Evolutionary conservation across 2,888 invertebrate genomes (phyloP).

Genomic region (Pilophorus perplexus): DNA sequence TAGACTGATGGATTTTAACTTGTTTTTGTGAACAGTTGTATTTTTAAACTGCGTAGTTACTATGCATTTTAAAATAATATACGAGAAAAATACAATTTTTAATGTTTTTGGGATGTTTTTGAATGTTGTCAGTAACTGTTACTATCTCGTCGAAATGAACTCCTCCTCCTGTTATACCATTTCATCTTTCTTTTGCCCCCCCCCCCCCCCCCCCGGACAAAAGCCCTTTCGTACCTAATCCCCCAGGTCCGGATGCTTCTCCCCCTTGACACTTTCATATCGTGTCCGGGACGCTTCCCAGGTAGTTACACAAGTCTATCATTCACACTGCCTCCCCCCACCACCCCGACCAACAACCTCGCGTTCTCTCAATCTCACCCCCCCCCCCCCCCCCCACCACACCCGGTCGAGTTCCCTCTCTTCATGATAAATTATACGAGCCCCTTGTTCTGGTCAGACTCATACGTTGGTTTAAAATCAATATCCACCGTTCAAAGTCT

Average conservation of each 20-base stretch:
- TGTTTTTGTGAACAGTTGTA: too few species aligned
- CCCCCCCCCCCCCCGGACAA: background rate
- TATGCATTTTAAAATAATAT: too few species aligned
- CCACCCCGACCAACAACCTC: background rate
- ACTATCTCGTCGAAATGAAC: background rate
- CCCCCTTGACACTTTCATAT: background rate
- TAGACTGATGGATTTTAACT: too few species aligned
- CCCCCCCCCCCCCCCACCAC: background rate
- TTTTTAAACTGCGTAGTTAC: too few species aligned
- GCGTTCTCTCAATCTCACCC: background rate
- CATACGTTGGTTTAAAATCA: constrained; percentile 31
- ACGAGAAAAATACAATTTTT: too few species aligned
- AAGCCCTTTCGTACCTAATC: background rate
- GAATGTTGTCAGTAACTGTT: too few species aligned
- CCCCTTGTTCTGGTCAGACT: constrained; percentile 37
- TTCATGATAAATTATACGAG: constrained; percentile 30
- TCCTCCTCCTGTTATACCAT: background rate
- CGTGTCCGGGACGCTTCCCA: too few species aligned
- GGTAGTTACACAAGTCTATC: background rate
- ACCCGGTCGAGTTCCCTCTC: background rate
- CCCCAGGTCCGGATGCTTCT: background rate
- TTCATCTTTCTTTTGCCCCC: background rate
- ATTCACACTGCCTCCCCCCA: background rate
- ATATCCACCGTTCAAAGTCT: constrained; percentile 21
- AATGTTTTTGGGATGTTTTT: too few species aligned